Percentiles rank a stretch among this genome's conserved stretches.
Evolutionary conservation across 2,797 vertebrate genomes (phyloP).

Genomic region (Falco concolor): DNA sequence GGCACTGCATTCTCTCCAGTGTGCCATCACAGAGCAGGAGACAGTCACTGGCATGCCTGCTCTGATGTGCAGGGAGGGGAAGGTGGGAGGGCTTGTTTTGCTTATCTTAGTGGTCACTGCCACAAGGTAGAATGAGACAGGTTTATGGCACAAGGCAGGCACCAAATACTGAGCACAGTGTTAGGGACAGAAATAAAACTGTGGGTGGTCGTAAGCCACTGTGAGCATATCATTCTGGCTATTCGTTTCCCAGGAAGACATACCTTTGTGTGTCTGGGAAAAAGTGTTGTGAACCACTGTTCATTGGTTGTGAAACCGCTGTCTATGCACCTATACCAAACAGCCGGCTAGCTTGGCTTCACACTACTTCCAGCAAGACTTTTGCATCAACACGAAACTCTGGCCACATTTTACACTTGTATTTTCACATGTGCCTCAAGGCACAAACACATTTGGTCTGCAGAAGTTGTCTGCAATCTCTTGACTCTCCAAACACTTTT

Average conservation of each 20-base stretch:
- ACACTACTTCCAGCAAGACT: not conserved
- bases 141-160: not conserved
- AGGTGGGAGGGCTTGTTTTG: not conserved
- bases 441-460: not conserved
- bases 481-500: not conserved
- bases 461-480: not conserved
- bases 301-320: not conserved
- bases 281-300: not conserved
- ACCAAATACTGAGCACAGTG: not conserved
- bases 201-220: not conserved
- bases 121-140: not conserved
- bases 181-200: not conserved
- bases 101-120: not conserved
- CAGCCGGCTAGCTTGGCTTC: not conserved
- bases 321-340: not conserved
- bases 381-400: not conserved
- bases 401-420: not conserved
- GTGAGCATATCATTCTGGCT: not conserved
- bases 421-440: not conserved
- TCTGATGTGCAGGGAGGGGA: not conserved
- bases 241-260: not conserved
- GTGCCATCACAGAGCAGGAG: not conserved
- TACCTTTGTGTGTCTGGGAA: not conserved
- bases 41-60: rapidly evolving
- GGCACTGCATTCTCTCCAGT: not conserved